A percentile compares a stretch with the other conserved stretches of the same genome.
Evolutionary conservation across 2,797 vertebrate species (phyloP).

Genomic region (Muscicapa striata): DNA sequence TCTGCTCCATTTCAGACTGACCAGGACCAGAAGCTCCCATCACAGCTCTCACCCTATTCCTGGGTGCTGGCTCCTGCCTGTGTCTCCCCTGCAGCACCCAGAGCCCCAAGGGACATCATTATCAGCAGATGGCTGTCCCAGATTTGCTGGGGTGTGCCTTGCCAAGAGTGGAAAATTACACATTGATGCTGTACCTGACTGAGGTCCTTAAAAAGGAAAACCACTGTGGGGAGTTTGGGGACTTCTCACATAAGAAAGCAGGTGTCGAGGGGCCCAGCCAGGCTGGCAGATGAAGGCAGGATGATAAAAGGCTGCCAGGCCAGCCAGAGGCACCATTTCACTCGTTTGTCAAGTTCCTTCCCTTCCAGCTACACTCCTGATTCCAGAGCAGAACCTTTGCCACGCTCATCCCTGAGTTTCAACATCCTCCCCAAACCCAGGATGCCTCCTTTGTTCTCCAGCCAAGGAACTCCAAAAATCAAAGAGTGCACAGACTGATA

Average conservation of each 20-base stretch:
- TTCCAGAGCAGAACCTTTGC: neutral
- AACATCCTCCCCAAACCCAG: constrained; percentile 11
- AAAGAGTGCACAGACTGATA: neutral
- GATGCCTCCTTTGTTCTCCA: neutral
- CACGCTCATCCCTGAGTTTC: neutral
- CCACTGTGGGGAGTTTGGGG: neutral
- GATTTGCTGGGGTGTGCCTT: neutral
- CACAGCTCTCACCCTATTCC: neutral
- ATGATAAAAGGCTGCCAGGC: constrained; percentile 46
- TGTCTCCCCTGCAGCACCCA: neutral
- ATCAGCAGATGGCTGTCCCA: constrained; percentile 16
- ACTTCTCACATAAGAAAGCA: constrained; percentile 56
- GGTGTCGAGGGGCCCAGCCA: neutral
- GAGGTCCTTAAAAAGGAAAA: neutral
- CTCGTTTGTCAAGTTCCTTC: neutral
- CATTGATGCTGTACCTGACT: neutral
- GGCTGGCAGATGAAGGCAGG: neutral
- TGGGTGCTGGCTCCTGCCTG: neutral
- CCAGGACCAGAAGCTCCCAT: neutral
- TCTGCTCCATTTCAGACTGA: neutral
- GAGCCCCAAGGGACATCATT: neutral
- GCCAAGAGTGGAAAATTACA: neutral
- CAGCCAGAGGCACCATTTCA: constrained; percentile 11
- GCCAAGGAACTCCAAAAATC: constrained; percentile 32
- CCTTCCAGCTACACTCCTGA: neutral